phyloP scores from a whole-genome alignment of 2,113 vertebrate genomes.

The Amphiprion ocellaris region DNA sequence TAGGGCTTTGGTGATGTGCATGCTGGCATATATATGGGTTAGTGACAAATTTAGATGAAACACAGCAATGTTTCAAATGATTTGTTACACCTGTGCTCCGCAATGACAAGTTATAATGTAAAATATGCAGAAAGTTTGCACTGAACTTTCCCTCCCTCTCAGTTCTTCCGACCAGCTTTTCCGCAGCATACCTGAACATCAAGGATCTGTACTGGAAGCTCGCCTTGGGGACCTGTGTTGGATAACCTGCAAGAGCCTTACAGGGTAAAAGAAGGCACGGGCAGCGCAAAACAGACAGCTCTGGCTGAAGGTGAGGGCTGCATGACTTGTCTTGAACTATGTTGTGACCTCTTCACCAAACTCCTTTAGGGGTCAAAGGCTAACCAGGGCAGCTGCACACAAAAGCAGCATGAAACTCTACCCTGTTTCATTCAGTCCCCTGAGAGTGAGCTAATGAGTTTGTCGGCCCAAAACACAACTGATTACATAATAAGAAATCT shows the following conservation, averaged over 20 bases:
- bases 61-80: background rate
- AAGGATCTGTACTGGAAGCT: constrained; percentile 24
- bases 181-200: constrained; percentile 50
- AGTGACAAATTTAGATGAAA: background rate
- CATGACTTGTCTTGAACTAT: constrained; percentile 37
- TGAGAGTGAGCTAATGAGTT: constrained; percentile 15
- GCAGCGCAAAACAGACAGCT: constrained; percentile 20
- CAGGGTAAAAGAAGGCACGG: constrained; percentile 31
- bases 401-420: background rate
- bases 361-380: constrained; percentile 26
- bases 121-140: background rate
- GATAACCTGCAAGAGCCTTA: constrained; percentile 37
- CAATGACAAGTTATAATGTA: background rate
- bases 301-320: constrained; percentile 31
- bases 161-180: constrained; percentile 11
- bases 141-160: background rate
- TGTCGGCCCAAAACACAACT: background rate
- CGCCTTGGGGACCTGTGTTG: constrained; percentile 34
- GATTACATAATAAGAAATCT: background rate
- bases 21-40: too few relatives aligned
- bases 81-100: background rate
- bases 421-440: constrained; percentile 1
- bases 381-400: constrained; percentile 39
- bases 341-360: constrained; percentile 29
- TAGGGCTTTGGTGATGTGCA: too few relatives aligned